Evolutionary conservation across 1,140 invertebrate species (phyloP), one percentile per base, ranked within the genome.

Genomic region (Drosophila murphyi): DNA sequence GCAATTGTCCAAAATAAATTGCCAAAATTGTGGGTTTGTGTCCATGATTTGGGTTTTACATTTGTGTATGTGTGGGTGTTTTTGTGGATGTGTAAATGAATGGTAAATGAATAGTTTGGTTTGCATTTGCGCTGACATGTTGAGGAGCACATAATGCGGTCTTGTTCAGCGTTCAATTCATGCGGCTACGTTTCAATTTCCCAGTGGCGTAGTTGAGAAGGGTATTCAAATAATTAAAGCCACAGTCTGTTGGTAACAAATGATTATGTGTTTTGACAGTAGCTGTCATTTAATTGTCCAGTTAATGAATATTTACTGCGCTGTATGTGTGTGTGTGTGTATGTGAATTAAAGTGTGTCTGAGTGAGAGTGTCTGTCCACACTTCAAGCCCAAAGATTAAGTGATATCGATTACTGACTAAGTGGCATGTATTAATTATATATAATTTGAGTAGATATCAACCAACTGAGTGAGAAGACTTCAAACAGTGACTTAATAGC

Each of bases 251-350:
- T 60, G 52, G 55, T 67, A 48, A 67, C 62, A 63, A 59, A 35
- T 55, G 28, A 12, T 37, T 64, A 76, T 62, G 45, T 39, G 48
- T 61, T 63, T 32, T 37, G 61, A 69, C 60, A 73, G 37, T 10
- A 45, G 47, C 20, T 41, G 63, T 29, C 51, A 55, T 78, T 81
- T 61, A 63, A 82, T 57, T 72, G 71, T 51, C 45, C 52, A 12
- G 54, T 51, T 78, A 81, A 85, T 77, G 67, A 41, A 67, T 71
- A 86, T 77, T 72, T 76, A 72, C 73, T 60, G 48, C 43, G 39
- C 31, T 34, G 2, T n/a, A n/a, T 45, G 29, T 29, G n/a, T 12
- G 31, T 45, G 12, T 20, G 10, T 59, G 41, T 5, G 3, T 35
- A 35, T 34, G 32, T 60, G 43, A 31, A 57, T 32, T 57, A 28